Percentiles rank a stretch among this genome's conserved stretches.
Conservation (phyloP, 2,113 vertebrate genomes). For the Lophochroa leadbeateri region DNA sequence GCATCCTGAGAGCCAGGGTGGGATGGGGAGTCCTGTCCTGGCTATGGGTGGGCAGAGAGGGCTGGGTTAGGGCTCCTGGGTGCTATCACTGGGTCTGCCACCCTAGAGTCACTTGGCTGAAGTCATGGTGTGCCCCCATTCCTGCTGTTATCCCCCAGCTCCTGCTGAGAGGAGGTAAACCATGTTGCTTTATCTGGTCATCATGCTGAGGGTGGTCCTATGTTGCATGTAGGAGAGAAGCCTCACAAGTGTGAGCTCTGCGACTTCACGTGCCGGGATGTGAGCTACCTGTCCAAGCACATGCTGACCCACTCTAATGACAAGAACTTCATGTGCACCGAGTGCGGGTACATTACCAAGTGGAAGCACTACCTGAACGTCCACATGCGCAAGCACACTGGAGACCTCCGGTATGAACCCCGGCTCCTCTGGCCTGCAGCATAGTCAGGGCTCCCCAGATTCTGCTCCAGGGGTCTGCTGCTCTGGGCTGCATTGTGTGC, state of each 20-base stretch:
- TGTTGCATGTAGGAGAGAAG: constrained; percentile 84
- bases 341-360: constrained; percentile 96
- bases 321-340: constrained; percentile 97
- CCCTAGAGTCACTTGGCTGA: background rate
- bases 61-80: background rate
- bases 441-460: background rate
- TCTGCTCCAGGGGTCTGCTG: background rate
- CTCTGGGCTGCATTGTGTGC: background rate
- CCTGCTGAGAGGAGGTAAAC: background rate
- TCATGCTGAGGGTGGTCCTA: background rate
- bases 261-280: constrained; percentile 92
- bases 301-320: constrained; percentile 92
- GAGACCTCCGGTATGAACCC: constrained; percentile 87
- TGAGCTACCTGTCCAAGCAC: constrained; percentile 95
- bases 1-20: background rate
- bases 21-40: background rate
- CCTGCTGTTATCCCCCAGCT: background rate
- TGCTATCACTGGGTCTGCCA: background rate
- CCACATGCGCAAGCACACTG: constrained; percentile 97
- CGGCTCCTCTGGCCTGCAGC: background rate
- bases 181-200: background rate
- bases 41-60: background rate
- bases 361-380: constrained; percentile 97
- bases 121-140: background rate
- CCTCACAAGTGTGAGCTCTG: constrained; percentile 94